phyloP scores from a whole-genome alignment of 2,113 vertebrate genomes.

The Crotalus viridis region DNA sequence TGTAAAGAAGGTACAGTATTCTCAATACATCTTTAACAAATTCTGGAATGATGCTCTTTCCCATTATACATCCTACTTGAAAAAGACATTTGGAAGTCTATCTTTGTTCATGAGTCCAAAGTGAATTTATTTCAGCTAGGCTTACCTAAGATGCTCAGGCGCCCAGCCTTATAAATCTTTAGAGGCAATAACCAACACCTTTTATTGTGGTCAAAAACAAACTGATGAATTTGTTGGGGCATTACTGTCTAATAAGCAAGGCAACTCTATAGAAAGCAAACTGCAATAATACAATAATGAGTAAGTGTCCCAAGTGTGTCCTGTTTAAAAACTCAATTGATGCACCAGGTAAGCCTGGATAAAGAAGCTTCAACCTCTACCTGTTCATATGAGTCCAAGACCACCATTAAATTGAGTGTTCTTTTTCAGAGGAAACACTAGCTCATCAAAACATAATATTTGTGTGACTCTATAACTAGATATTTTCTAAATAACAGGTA shows the following conservation, averaged over 20 bases:
- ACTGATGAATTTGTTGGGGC: neutral
- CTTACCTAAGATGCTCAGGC: neutral
- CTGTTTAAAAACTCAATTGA: neutral
- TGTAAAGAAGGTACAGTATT: neutral
- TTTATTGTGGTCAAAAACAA: neutral
- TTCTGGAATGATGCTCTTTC: neutral
- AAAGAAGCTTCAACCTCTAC: neutral
- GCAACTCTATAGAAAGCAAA: neutral
- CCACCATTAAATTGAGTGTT: neutral
- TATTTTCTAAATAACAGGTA: neutral
- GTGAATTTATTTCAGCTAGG: neutral
- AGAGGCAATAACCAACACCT: neutral
- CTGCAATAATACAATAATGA: neutral
- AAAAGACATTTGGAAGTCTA: neutral
- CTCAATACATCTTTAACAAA: neutral
- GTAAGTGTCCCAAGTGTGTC: neutral
- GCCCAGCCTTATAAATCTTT: neutral
- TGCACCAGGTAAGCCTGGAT: neutral
- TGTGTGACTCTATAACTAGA: neutral
- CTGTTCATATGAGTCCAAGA: neutral
- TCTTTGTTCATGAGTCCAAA: neutral
- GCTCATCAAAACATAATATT: neutral
- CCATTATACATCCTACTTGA: neutral
- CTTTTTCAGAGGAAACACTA: neutral
- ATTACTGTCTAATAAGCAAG: neutral